A percentile compares a stretch with the other conserved stretches of the same genome.
Evolutionary conservation across 37 sponge, comb jelly and placozoan genomes (phyloP).

Genomic region (Corticium candelabrum): DNA sequence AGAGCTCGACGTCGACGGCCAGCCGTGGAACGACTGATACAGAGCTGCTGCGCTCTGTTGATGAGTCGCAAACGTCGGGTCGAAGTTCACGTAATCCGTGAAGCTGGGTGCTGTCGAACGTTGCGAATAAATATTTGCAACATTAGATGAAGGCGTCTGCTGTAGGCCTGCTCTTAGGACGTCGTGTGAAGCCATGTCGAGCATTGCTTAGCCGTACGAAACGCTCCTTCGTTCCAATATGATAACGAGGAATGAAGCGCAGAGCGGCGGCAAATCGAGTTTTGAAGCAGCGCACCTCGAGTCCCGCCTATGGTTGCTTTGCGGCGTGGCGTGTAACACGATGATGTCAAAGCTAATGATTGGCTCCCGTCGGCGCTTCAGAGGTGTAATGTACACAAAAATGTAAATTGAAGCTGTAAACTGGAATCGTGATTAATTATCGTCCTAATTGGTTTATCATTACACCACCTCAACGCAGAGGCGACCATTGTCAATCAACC

Average conservation of each 20-base stretch:
- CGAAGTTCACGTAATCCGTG: not conserved
- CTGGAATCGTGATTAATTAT: not conserved
- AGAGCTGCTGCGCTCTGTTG: not conserved
- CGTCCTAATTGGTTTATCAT: not conserved
- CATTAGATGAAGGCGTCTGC: not conserved
- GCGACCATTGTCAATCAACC: not conserved
- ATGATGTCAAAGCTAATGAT: conserved; percentile 1
- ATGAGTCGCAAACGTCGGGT: not conserved
- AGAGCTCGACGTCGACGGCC: not conserved
- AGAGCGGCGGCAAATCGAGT: not conserved
- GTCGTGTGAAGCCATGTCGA: conserved; percentile 1
- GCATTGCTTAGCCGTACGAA: not conserved
- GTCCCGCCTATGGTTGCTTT: not conserved
- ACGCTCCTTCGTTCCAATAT: not conserved
- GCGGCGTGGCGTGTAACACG: conserved; percentile 6
- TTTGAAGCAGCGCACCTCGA: not conserved
- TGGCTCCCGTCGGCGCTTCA: not conserved
- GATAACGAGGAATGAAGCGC: conserved; percentile 5
- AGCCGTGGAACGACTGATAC: not conserved
- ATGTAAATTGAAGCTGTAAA: not conserved
- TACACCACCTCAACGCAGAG: not conserved
- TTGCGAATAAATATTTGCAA: not conserved
- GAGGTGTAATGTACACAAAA: not conserved
- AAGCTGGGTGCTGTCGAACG: not conserved
- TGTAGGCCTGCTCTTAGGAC: not conserved